phyloP scores from a whole-genome alignment of 2,113 vertebrate genomes.

The Paramormyrops kingsleyae region DNA sequence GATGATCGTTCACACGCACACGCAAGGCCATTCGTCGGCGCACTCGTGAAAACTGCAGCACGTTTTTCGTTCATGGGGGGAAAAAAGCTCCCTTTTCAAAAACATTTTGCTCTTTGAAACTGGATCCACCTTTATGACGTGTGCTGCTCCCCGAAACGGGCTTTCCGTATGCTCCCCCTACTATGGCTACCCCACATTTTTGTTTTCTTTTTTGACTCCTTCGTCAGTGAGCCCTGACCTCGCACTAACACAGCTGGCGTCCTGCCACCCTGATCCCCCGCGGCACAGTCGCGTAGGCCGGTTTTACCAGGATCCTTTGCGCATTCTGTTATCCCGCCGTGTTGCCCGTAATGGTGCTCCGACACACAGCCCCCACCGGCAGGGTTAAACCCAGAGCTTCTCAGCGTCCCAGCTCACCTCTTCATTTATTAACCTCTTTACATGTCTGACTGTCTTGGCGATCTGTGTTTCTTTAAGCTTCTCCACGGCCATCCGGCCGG shows the following conservation, averaged over 20 bases:
- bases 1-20: slow-evolving; percentile 30
- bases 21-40: background rate
- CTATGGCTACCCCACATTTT: slow-evolving; percentile 18
- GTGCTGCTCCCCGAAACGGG: background rate
- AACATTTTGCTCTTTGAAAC: background rate
- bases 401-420: background rate
- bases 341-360: no score
- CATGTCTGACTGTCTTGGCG: background rate
- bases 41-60: background rate
- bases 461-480: background rate
- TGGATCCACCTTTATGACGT: background rate
- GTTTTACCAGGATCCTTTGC: background rate
- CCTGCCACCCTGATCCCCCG: slow-evolving; percentile 24
- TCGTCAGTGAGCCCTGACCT: slow-evolving; percentile 15
- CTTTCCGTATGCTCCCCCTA: background rate
- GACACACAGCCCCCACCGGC: background rate
- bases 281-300: background rate
- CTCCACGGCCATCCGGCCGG: background rate
- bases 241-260: slow-evolving; percentile 27
- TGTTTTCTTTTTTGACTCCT: background rate
- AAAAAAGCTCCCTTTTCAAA: background rate
- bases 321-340: slow-evolving; percentile 13
- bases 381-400: background rate
- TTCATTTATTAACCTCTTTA: background rate
- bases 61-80: no score